Evolutionary conservation across 2,797 vertebrate genomes (phyloP), one percentile per base, ranked within the genome.

Genomic region (Lemur catta): DNA sequence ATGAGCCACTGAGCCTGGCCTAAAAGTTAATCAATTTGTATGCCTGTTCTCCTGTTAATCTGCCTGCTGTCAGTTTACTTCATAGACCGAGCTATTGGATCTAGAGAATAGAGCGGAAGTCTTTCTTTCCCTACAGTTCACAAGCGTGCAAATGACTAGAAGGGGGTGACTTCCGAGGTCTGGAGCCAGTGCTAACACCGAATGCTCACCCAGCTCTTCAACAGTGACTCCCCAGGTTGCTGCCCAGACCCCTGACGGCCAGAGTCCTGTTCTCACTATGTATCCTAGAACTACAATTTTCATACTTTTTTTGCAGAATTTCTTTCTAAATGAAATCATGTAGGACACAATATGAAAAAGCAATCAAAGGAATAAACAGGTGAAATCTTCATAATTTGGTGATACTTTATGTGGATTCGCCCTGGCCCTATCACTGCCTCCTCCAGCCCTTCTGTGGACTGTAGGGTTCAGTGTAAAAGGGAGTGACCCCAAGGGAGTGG

Each of bases 241-340:
- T 20, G 14, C 35, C 24, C 8, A 33, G 0, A 7, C n/a, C 46
- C 26, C 15, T 4, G 20, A n/a, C 1, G 1, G 13, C 24, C 74
- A 86, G 20, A 91, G 24, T n/a, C 24, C 15, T 50, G 48, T 12
- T 41, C 52, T 89, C 10, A 65, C 61, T 43, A 0, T 61, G 4
- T 30, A 4, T n/a, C 38, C 41, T 43, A 65, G 18, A 93, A 28
- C 63, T 65, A 17, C 59, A 61, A 67, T 59, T 72, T 55, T 63
- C 43, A 52, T 14, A 57, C 14, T 2, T 22, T 79, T 38, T n/a
- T 22, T 22, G 30, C 28, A 87, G n/a, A 72, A 74, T 41, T 61
- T 28, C 35, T 89, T 92, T 82, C 11, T 81, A 61, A 46, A 28
- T 75, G 30, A 84, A 85, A 81, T 55, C 41, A 59, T 18, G 13